phyloP scores from a whole-genome alignment of 2,113 vertebrate genomes.

The Synchiropus splendidus region DNA sequence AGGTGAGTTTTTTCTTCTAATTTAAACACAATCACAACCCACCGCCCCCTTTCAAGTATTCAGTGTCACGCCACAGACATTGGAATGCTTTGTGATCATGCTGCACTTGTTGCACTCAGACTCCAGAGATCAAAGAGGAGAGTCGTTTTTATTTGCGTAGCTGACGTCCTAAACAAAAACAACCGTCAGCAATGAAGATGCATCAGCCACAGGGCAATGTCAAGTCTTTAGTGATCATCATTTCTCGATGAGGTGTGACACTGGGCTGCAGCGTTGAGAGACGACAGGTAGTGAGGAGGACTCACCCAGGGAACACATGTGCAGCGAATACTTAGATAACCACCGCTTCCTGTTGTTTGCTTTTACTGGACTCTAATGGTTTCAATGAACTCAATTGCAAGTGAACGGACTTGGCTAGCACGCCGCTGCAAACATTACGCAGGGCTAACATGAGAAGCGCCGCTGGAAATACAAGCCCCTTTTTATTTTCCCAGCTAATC shows the following conservation, averaged over 20 bases:
- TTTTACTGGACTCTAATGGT: too few species aligned
- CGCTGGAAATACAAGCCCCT: too few species aligned
- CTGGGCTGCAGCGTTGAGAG: background rate
- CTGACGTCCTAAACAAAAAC: slow-evolving; percentile 56
- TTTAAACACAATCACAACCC: slow-evolving; percentile 66
- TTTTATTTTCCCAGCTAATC: too few species aligned
- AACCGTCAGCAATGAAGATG: slow-evolving; percentile 28
- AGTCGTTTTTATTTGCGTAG: slow-evolving; percentile 54
- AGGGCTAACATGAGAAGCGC: too few species aligned
- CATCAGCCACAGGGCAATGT: slow-evolving; percentile 43
- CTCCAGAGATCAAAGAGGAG: slow-evolving; percentile 51
- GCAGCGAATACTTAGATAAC: too few species aligned
- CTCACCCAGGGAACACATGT: too few species aligned
- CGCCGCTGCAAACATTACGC: too few species aligned
- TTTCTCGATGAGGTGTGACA: slow-evolving; percentile 28
- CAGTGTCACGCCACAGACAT: slow-evolving; percentile 65
- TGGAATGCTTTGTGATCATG: slow-evolving; percentile 62
- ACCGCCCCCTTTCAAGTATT: slow-evolving; percentile 48
- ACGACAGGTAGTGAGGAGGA: slow-evolving; percentile 6
- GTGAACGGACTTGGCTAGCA: too few species aligned
- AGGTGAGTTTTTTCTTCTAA: slow-evolving; percentile 69
- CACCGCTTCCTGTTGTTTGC: too few species aligned
- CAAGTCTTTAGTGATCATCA: too few species aligned
- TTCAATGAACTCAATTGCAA: too few species aligned
- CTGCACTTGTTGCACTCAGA: slow-evolving; percentile 63